phyloP scores from a whole-genome alignment of 2,888 invertebrate species.

The Ornithoptera alexandrae region DNA sequence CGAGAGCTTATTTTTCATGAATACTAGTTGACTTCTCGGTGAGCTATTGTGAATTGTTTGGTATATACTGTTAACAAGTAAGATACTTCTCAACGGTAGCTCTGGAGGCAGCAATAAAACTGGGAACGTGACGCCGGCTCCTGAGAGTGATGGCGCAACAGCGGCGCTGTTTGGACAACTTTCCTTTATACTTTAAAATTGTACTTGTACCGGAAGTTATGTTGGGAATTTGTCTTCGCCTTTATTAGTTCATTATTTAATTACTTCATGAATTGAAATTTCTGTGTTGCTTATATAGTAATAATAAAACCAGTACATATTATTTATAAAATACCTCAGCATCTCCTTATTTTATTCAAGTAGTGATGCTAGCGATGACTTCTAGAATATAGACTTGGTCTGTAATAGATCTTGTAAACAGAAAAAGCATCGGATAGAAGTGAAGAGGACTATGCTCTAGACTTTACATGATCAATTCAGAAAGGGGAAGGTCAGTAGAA shows the following conservation, averaged over 20 bases:
- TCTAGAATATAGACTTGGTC: too few relatives aligned
- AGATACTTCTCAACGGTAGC: slow-evolving; percentile 42
- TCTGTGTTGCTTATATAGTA: slow-evolving; percentile 10
- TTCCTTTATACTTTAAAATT: slow-evolving; percentile 44
- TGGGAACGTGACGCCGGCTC: slow-evolving; percentile 45
- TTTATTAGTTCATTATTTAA: slow-evolving; percentile 36
- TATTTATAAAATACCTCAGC: too few relatives aligned
- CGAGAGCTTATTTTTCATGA: background rate
- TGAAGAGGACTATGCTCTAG: too few relatives aligned
- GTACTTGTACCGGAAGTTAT: slow-evolving; percentile 43
- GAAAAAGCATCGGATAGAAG: too few relatives aligned
- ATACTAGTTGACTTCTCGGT: background rate
- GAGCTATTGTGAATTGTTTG: background rate
- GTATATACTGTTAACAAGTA: slow-evolving; percentile 26
- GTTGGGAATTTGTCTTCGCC: slow-evolving; percentile 38
- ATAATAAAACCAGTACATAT: background rate
- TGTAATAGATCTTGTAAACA: too few relatives aligned
- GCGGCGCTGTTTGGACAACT: slow-evolving; percentile 45
- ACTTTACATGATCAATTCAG: too few relatives aligned
- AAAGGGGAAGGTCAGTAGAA: too few relatives aligned
- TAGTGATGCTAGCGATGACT: too few relatives aligned
- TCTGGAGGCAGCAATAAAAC: slow-evolving; percentile 51
- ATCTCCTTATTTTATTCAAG: too few relatives aligned
- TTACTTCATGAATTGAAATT: slow-evolving; percentile 27
- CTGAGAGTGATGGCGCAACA: slow-evolving; percentile 42